Percentiles rank a stretch among this genome's conserved stretches.
These are phyloP conservation scores for Drosophila trapezifrons DNA, from an alignment of 1,140 invertebrate species.

Conservation along the genomic window DNA sequence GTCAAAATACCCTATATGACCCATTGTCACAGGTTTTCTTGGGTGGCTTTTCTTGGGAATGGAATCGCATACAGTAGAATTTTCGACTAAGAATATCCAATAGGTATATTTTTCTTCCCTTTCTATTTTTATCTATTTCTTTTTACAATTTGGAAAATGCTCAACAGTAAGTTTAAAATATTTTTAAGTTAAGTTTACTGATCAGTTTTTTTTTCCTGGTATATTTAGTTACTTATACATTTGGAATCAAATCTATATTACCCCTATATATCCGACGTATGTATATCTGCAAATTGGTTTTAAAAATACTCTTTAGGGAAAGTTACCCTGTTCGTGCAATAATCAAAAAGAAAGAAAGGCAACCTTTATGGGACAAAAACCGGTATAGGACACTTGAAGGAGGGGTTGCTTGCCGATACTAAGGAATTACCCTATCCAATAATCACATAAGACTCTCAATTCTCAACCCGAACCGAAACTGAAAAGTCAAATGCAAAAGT, in stretches of 20 bases:
- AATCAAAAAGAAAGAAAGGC: conserved; percentile 8
- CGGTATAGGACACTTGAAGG: conserved; percentile 11
- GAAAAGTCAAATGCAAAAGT: conserved; percentile 44
- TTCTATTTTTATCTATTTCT: not conserved
- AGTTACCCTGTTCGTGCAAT: not conserved
- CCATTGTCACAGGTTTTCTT: conserved; percentile 48
- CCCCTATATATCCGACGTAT: not conserved
- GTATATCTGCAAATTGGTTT: not conserved
- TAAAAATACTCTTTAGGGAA: not conserved
- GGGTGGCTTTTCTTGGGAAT: conserved; percentile 43
- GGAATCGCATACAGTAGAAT: conserved; percentile 13
- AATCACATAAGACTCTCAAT: conserved; percentile 47
- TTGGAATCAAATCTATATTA: not conserved
- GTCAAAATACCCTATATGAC: conserved; percentile 42
- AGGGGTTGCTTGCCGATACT: conserved; percentile 25
- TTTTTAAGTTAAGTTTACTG: no score
- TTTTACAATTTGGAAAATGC: not conserved
- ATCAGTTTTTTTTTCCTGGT: no score
- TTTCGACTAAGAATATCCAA: not conserved
- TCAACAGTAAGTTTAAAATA: no score
- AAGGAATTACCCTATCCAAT: conserved; percentile 18
- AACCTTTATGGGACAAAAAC: conserved; percentile 25
- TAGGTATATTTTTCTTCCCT: not conserved
- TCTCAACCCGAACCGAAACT: not conserved
- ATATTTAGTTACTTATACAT: not conserved